These are phyloP conservation scores for Egretta garzetta DNA, from an alignment of 2,113 vertebrate genomes.

Conservation along the genomic window DNA sequence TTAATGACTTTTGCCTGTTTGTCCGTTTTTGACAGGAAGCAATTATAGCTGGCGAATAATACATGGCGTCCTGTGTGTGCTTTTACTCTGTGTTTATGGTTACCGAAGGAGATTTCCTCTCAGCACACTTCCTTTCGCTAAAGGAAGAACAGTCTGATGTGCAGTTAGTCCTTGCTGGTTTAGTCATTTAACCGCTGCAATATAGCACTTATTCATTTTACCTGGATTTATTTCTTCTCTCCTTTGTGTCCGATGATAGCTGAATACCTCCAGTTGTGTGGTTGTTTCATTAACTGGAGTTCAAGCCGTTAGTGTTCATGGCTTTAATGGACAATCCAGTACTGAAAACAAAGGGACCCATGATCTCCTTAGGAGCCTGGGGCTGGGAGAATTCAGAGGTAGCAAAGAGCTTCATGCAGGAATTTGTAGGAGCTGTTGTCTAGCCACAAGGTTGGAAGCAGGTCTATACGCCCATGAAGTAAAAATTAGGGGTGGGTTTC, in stretches of 20 bases:
- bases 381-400: neutral
- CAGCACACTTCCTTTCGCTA: slow-evolving; percentile 1
- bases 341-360: neutral
- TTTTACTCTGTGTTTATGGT: slow-evolving; percentile 47
- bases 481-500: neutral
- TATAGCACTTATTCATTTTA: neutral
- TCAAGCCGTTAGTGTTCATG: neutral
- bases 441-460: neutral
- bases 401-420: neutral
- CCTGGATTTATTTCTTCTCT: slow-evolving; percentile 47
- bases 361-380: neutral
- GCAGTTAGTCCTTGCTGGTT: slow-evolving; percentile 32
- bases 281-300: slow-evolving; percentile 22
- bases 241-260: neutral
- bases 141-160: neutral
- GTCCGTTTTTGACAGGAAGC: slow-evolving; percentile 41
- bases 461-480: neutral
- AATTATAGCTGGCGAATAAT: neutral
- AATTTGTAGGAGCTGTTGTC: neutral
- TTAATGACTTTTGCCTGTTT: slow-evolving; percentile 40
- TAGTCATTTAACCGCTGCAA: slow-evolving; percentile 1
- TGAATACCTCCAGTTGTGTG: neutral
- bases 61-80: neutral
- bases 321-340: slow-evolving; percentile 40
- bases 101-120: slow-evolving; percentile 28